Base-by-base conservation (phyloP, 2,797 vertebrate species). In the Oreochromis grahami region DNA sequence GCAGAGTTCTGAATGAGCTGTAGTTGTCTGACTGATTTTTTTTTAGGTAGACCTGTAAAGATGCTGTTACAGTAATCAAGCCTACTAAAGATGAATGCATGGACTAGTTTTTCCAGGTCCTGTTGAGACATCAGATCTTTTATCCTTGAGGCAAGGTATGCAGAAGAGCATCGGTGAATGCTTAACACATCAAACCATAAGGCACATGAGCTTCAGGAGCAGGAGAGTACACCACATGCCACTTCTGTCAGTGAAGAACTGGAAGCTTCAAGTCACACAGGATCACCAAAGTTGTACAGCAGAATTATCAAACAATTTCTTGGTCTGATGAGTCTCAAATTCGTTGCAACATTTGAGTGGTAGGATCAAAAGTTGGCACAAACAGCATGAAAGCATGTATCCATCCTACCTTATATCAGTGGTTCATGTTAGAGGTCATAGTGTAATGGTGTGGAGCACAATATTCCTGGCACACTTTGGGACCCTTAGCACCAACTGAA, bases 311-410 rank as follows among this genome's bases (percentile, higher is more conserved):
- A 63, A 63, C 2, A 0, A 36, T 63, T 36, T 36, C 58, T 36
- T 36, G 58, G 58, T 63, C 6, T 36, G 0, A 36, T 63, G 32
- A 36, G 58, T 36, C 1, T 63, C 10, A 36, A 7, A 36, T 63
- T 63, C 0, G 1, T 34, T 36, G 32, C 17, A 34, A 36, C 10
- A 63, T 63, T 34, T 36, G 32, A 56, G 55, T 56, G 14, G 55
- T 17, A 3, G 53, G 53, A 10, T 52, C 51, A 52, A 36, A 36
- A n/a, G 1, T 63, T 12, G 58, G 2, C 11, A 21, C 11, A 63
- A 38, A 63, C 3, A 0, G 34, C 34, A 4, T 63, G 11, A 63
- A 63, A 36, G 1, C 11, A n/a, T 38, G 58, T 3, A 63, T 38
- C 11, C 34, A 21, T n/a, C 34, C 6, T 63, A n/a, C 6, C 34